Base-by-base conservation (phyloP, 2,113 vertebrate genomes). In the Malurus alboscapulatus region DNA sequence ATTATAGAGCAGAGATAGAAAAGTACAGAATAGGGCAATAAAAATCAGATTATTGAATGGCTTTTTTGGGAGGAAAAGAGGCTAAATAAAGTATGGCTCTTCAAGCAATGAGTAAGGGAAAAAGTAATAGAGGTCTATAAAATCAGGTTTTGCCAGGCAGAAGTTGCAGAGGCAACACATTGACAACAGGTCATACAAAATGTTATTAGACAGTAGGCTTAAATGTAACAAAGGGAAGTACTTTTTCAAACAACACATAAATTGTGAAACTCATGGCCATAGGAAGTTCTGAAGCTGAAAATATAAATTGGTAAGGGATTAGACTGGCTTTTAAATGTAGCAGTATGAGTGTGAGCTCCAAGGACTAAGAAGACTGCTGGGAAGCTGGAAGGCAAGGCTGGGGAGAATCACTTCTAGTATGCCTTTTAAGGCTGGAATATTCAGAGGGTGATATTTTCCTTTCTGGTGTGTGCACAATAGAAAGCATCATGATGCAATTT, bases 1-100 rank as follows among this genome's bases (percentile, higher is more conserved):
- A 93, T 84, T 44, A 90, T 36, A 80, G 36, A 85, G 34, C 34
- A 65, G 59, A 80, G 44, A 50, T 80, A 53, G 72, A 90, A 92
- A 85, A 15, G 16, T 65, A 63, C 50, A 83, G 87, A 79, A 94
- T 91, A 91, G 42, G 18, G 45, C 67, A 85, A 80, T 83, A 91
- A 93, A 94, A 84, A 80, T 85, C 47, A 85, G 67, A 82, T 73
- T 93, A 90, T 80, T 61, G 17, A 93, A 95, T 50, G 25, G 9
- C 16, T 65, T 82, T 92, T 84, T 1, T 4, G 25, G 36, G 29
- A 95, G 57, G 29, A 38, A 38, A 38, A 79, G 45, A 68, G 27
- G 54, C 71, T 79, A 87, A 92, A 90, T 87, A 91, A 78, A 53
- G 55, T 42, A 87, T 48, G 55, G 19, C 16, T 93, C 38, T 87